phyloP scores from a whole-genome alignment of 2,888 invertebrate genomes.

The Ennomos fuscantarius region DNA sequence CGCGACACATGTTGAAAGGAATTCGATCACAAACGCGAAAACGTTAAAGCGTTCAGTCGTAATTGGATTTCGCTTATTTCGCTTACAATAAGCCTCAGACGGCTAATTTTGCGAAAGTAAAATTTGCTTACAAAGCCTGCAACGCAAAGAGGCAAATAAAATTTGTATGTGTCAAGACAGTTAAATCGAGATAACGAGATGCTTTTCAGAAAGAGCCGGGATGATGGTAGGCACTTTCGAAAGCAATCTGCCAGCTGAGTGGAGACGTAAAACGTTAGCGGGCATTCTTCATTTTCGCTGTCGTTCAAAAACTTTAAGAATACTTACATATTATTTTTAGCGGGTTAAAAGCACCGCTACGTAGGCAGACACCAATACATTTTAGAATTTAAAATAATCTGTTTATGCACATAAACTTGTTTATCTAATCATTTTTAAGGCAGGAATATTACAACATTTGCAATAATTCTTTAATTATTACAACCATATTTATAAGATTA shows the following conservation, averaged over 20 bases:
- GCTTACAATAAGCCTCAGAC: conserved; percentile 60
- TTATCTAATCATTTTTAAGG: too few species aligned
- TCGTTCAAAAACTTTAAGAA: conserved; percentile 10
- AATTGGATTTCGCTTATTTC: conserved; percentile 69
- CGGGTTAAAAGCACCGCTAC: too few species aligned
- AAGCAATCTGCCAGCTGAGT: conserved; percentile 68
- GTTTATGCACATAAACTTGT: too few species aligned
- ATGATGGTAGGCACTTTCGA: conserved; percentile 58
- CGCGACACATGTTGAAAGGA: conserved; percentile 47
- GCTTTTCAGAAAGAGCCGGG: conserved; percentile 62
- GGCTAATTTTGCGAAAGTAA: conserved; percentile 67
- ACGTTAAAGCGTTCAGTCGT: conserved; percentile 56
- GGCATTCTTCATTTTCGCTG: conserved; percentile 19
- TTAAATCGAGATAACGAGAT: conserved; percentile 78
- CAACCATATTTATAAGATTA: conserved; percentile 21
- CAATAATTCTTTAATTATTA: conserved; percentile 25
- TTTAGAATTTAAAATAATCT: too few species aligned
- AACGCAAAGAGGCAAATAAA: conserved; percentile 70
- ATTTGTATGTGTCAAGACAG: conserved; percentile 79
- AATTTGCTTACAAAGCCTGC: conserved; percentile 73
- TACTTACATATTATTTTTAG: background rate
- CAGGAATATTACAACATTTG: conserved; percentile 7
- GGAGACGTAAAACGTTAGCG: conserved; percentile 47
- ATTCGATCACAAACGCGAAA: conserved; percentile 48
- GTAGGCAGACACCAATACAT: too few species aligned